Evolutionary conservation across 2,888 invertebrate genomes (phyloP).

Genomic region (Drosophila falleni): DNA sequence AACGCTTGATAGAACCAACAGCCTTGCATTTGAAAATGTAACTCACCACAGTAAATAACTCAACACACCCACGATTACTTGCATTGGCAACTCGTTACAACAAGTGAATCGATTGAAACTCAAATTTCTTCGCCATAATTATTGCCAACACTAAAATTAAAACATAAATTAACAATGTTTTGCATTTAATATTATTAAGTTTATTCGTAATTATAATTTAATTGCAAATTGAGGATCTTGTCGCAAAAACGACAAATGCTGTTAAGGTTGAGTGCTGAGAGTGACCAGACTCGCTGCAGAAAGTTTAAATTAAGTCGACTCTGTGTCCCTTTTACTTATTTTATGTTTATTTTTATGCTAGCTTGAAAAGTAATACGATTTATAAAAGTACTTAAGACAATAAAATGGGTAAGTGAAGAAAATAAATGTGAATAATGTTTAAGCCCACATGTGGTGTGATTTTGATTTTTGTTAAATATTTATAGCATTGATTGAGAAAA

Average conservation of each 20-base stretch:
- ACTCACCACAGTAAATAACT: background rate
- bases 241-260: background rate
- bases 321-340: background rate
- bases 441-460: background rate
- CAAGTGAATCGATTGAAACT: background rate
- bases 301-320: background rate
- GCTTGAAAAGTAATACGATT: background rate
- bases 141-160: background rate
- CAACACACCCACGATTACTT: background rate
- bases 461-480: background rate
- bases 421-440: background rate
- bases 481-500: background rate
- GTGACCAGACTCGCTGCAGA: slow-evolving; percentile 8
- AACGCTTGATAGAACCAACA: background rate
- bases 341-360: background rate
- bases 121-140: background rate
- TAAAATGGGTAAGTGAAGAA: slow-evolving; percentile 4
- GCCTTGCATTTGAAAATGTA: background rate
- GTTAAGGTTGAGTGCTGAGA: background rate
- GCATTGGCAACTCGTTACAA: background rate
- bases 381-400: background rate
- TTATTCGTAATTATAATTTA: background rate
- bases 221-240: background rate
- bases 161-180: background rate
- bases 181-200: no score